Base-by-base conservation (phyloP, 2,797 vertebrate genomes). In the Margarornis squamiger region DNA sequence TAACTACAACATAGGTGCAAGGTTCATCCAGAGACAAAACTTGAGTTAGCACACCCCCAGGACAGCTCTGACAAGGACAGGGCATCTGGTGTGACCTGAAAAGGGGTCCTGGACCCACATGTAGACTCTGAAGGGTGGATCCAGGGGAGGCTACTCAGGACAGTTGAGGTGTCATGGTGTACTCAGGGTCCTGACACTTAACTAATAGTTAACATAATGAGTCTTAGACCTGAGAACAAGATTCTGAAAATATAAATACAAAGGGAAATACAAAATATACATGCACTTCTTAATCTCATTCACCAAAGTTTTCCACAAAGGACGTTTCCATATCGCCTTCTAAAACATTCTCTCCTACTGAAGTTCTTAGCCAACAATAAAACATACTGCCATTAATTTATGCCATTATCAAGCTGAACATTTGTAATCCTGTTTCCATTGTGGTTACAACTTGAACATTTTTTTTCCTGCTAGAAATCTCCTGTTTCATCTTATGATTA, bases 31-130 rank as follows among this genome's bases (percentile, higher is more conserved):
- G 32, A 71, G 8, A 36, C 16, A 78, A 29, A 94, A 32, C 14
- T 10, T 36, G 27, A 84, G 62, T 48, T 18, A 65, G 17, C 8
- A 36, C 22, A 26, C 2, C 3, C 71, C 18, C 38, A 84, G 30
- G 13, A 30, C 0, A 2, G 4, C 36, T 77, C 57, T 66, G 43
- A 54, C 14, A 32, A 38, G 9, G 14, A n/a, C 2, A 0, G 2
- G 2, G 3, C 1, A 6, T 27, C 36, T 38, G 45, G 24, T 11
- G 48, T 58, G 26, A 11, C 16, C 23, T 45, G 29, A 65, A 45
- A 30, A 7, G 13, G 6, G 4, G 17, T 39, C 14, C 54, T 68
- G 45, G 41, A 36, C 22, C 12, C 32, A 52, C 3, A 41, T 0
- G 1, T 4, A 32, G 46, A 15, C 3, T 8, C 16, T 23, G 39